Evolutionary conservation across 2,888 invertebrate species (phyloP), one percentile per base, ranked within the genome.

Genomic region (Nowickia ferox): DNA sequence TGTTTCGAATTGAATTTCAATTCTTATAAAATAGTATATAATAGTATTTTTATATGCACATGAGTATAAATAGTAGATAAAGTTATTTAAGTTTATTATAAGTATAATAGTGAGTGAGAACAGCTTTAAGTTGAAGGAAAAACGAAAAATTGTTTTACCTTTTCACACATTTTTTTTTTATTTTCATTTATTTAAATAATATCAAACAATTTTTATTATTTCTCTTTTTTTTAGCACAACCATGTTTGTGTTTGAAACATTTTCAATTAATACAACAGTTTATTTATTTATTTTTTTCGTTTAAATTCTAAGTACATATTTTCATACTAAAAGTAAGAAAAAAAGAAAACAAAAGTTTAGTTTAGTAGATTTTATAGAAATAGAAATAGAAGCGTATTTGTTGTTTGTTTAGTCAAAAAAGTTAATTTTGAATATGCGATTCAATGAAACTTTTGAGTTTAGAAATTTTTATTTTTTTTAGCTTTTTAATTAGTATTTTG

Each of bases 221-320:
- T n/a, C n/a, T n/a, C n/a, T 76, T 76, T 1, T 84, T 63, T 83
- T 74, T 87, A 88, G 88, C 88, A 88, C 88, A 88, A 88, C 88
- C 88, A 80, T 88, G 82, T 88, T 88, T 87, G 87, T 87, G 87
- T 87, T 87, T 87, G 86, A 86, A 87, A 88, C 86, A 79, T 79
- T 84, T 84, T 63, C 63, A 65, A 69, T 48, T 71, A 84, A 76
- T 79, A 82, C 78, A 79, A 84, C 72, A 78, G 74, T 84, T 61
- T 77, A 74, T 5, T 63, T 72, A 30, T 30, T 30, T 30, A 30
- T 53, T 71, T 63, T 6, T 74, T 78, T 72, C 68, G 51, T 66
- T 78, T 40, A 11, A 48, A 76, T 69, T 78, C 42, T 44, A 59
- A 51, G 44, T 61, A 75, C 15, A 72, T 72, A 40, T 69, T 71